Base-by-base conservation (phyloP, 2,888 invertebrate species). In the Ctenicera cuprea region DNA sequence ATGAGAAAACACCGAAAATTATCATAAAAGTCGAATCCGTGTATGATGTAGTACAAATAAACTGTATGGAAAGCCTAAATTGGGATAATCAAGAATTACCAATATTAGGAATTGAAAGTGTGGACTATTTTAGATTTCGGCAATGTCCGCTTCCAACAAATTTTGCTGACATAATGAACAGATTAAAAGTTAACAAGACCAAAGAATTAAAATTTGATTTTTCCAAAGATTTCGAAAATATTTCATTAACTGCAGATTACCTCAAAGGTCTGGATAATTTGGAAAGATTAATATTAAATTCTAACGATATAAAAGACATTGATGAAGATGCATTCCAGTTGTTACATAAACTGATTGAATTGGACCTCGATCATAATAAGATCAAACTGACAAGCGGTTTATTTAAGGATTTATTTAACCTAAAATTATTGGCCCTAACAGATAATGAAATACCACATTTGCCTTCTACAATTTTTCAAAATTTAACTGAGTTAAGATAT, bases 371-470 rank as follows among this genome's bases (percentile, higher is more conserved):
- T 72, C 89, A 90, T 1, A 92, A 92, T 81, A 89, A 90, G 66
- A 88, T 91, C 4, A 8, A 52, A n/a, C 88, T 83, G 41, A 80
- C 80, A 3, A 18, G 61, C 0, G 72, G 76, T 2, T 78, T 86
- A 33, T 85, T 87, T 33, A 61, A 77, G 0, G 62, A 75, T 5
- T 71, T 80, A 0, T 76, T 80, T 0, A 80, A 83, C 7, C 41
- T 74, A 22, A 79, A 90, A 78, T 88, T 89, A 67, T 87, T 94
- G 64, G 93, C 94, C 85, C 86, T 94, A 79, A 92, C 91, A 57
- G 89, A 90, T 80, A 94, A 94, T 83, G 89, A 91, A 71, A 87
- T 95, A 81, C 88, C 88, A 54, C 86, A 88, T 80, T 87, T 94
- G 81, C 87, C 89, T n/a, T 3, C 37, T 1, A 90, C 89, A 70